A percentile compares a stretch with the other conserved stretches of the same genome.
phyloP scores from a whole-genome alignment of 2,888 invertebrate species.

The Vesta saturnalis region DNA sequence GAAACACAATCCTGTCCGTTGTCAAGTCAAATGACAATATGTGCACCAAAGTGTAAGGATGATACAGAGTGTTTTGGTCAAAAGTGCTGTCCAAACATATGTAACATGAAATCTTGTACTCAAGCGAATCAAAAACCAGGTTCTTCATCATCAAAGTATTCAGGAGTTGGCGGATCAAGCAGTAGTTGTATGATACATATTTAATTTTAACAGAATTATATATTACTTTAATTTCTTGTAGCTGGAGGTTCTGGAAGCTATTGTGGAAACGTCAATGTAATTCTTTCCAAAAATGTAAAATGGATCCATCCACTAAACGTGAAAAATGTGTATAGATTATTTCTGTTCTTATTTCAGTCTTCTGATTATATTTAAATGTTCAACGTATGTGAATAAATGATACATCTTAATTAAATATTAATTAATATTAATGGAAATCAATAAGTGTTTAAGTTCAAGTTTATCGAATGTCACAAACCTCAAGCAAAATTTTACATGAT shows the following conservation, averaged over 20 bases:
- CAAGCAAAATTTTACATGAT: too few relatives aligned
- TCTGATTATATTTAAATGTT: too few relatives aligned
- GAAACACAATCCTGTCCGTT: constrained; percentile 67
- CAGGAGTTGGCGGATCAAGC: constrained; percentile 46
- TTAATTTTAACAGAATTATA: constrained; percentile 11
- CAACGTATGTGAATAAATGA: too few relatives aligned
- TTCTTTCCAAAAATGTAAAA: constrained; percentile 73
- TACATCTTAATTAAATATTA: too few relatives aligned
- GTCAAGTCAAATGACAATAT: constrained; percentile 71
- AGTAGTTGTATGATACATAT: constrained; percentile 46
- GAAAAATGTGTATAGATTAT: constrained; percentile 71
- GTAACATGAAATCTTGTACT: constrained; percentile 74
- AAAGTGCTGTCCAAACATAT: constrained; percentile 75
- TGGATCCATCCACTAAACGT: constrained; percentile 71
- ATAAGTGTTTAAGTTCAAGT: too few relatives aligned
- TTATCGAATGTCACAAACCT: too few relatives aligned
- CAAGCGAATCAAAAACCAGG: neutral
- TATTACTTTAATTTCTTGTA: constrained; percentile 44
- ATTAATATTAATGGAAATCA: too few relatives aligned
- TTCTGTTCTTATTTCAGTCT: too few relatives aligned
- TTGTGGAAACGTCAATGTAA: constrained; percentile 78
- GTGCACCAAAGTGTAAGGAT: constrained; percentile 74
- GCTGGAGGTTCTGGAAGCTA: constrained; percentile 67
- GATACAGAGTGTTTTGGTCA: constrained; percentile 74
- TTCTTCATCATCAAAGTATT: constrained; percentile 56